A percentile compares a stretch with the other conserved stretches of the same genome.
These are phyloP conservation scores for Ganaspis brasiliensis DNA, from an alignment of 2,888 invertebrate genomes.

Conservation along the genomic window DNA sequence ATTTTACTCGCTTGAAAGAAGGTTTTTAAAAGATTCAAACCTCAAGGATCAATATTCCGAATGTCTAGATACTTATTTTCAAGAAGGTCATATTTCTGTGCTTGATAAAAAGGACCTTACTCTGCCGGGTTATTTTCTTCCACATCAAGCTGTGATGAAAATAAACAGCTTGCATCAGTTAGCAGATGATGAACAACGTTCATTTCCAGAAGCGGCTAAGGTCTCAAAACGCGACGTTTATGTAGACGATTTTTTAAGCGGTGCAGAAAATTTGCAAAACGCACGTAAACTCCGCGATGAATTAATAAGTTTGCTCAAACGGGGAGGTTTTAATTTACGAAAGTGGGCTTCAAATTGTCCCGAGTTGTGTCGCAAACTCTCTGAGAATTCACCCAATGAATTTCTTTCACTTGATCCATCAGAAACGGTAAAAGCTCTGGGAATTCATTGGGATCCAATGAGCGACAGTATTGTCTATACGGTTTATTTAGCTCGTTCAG, in stretches of 20 bases:
- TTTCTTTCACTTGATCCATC: too few relatives aligned
- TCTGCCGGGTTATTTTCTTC: conserved; percentile 39
- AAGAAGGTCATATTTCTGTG: conserved; percentile 40
- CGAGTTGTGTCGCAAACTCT: too few relatives aligned
- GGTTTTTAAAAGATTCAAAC: background rate
- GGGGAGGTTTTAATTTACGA: conserved; percentile 33
- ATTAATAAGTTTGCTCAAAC: conserved; percentile 45
- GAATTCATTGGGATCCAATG: conserved; percentile 31
- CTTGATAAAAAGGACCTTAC: background rate
- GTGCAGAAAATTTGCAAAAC: conserved; percentile 46
- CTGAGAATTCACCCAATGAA: too few relatives aligned
- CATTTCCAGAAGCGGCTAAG: conserved; percentile 53
- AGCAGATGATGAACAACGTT: conserved; percentile 48
- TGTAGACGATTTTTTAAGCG: conserved; percentile 65
- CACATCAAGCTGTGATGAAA: conserved; percentile 48
- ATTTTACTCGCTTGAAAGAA: too few relatives aligned
- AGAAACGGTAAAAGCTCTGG: background rate
- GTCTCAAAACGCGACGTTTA: conserved; percentile 58
- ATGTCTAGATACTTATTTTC: conserved; percentile 45
- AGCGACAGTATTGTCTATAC: conserved; percentile 49
- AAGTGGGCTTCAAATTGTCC: conserved; percentile 20
- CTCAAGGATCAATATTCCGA: conserved; percentile 28
- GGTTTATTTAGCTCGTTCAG: conserved; percentile 37
- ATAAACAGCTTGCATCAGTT: too few relatives aligned
- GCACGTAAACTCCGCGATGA: conserved; percentile 51